Percentiles rank a stretch among this genome's conserved stretches.
Conservation (phyloP, 2,113 vertebrate species). For the Perca fluviatilis region DNA sequence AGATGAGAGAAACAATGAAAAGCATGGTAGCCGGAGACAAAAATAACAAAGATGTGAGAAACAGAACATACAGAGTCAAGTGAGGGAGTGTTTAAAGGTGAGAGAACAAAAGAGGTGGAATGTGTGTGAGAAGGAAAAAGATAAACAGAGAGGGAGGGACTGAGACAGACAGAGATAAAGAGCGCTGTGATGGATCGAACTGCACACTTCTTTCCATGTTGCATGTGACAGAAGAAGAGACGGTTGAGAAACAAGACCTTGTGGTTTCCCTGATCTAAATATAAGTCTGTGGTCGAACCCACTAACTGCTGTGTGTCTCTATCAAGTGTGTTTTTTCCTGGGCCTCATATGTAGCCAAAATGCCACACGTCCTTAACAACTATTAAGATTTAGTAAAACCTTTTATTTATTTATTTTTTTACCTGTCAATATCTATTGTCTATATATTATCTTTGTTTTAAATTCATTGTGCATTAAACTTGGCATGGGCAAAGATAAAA, state of each 20-base stretch:
- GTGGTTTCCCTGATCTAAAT: conserved; percentile 82
- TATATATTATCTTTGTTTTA: not conserved
- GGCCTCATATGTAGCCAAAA: conserved; percentile 26
- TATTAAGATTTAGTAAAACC: not conserved
- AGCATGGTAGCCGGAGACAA: conserved; percentile 14
- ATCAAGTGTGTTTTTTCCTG: conserved; percentile 35
- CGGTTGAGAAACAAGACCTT: conserved; percentile 77
- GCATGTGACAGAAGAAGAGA: conserved; percentile 66
- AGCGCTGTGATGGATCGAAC: conserved; percentile 33
- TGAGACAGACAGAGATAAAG: conserved; percentile 35
- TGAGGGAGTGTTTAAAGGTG: conserved; percentile 48
- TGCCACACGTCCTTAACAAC: conserved; percentile 18
- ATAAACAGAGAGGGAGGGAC: conserved; percentile 40
- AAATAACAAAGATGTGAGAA: conserved; percentile 46
- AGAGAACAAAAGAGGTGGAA: conserved; percentile 53
- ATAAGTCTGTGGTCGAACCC: conserved; percentile 71
- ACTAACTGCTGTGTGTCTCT: conserved; percentile 68
- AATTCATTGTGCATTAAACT: not conserved
- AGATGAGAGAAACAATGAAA: conserved; percentile 38
- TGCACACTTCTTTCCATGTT: conserved; percentile 62
- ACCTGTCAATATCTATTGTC: not conserved
- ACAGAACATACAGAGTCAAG: conserved; percentile 38
- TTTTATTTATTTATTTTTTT: not conserved
- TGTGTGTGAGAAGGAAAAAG: conserved; percentile 46
- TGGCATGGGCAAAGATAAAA: not conserved